Evolutionary conservation across 2,797 vertebrate genomes (phyloP), one percentile per base, ranked within the genome.

Genomic region (Tenualosa ilisha): DNA sequence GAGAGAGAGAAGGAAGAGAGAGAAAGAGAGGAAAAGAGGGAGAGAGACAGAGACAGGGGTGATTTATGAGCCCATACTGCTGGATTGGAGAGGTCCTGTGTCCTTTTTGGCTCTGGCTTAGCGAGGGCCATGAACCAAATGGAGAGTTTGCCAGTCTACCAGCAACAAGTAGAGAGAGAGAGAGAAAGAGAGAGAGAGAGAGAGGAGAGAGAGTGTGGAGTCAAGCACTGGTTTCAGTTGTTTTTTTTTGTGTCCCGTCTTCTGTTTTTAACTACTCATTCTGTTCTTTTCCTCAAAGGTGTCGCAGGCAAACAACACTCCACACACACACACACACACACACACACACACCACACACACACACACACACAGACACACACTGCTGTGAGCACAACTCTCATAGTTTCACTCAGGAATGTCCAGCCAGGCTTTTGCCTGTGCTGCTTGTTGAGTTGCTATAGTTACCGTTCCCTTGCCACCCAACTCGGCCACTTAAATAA

Each of bases 291-390:
- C 65, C 12, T 72, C 12, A 72, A 72, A 72, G 65, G 65, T 72
- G 65, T 40, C 65, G 2, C 8, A 51, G 8, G 11, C 72, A 79
- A 79, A 75, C 15, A 40, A 13, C 63, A 37, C 11, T 15, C 12
- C 37, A 46, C 15, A 22, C 15, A 17, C 51, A 13, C 3, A 68
- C 26, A 68, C 26, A 68, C 63, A 68, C 63, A 37, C 68, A 40
- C 11, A 72, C 65, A 72, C 26, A 72, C 65, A 72, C 65, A 40
- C 26, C 65, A 72, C 65, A 72, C 65, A 37, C n/a, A 75, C 68
- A 75, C 68, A 75, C 68, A 75, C 68, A 72, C 65, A 75, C 68
- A 75, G 37, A 75, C 68, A 75, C 68, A 75, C 15, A 46, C 72
- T 37, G 26, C 31, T 31, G 31, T 31, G 11, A 3, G 15, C 68